Conservation (phyloP, 2,797 vertebrate genomes). For the Todus mexicanus region DNA sequence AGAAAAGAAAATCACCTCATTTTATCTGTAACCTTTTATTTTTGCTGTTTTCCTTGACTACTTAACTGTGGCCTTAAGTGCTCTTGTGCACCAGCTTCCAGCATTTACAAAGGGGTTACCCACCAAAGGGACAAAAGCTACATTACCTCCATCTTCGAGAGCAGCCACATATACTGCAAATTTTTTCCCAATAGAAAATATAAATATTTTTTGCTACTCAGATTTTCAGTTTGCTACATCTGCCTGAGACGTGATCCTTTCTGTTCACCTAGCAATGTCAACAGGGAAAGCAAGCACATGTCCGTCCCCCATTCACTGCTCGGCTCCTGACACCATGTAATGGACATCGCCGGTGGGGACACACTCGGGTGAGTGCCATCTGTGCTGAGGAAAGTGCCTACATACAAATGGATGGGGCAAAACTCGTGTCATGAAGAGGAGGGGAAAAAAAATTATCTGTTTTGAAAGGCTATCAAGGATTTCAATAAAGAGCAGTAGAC, state of each 20-base stretch:
- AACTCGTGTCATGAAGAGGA: not conserved
- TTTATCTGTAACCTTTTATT: constrained; percentile 12
- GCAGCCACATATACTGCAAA: fast-evolving
- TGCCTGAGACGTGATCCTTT: not conserved
- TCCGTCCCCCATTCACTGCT: not conserved
- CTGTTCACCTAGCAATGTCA: not conserved
- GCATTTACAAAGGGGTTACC: not conserved
- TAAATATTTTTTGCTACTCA: not conserved
- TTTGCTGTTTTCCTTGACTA: not conserved
- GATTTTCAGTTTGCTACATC: not conserved
- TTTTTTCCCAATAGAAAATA: not conserved
- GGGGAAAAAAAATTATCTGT: not conserved
- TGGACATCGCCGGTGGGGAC: not conserved
- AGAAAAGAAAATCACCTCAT: not conserved
- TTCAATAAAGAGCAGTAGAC: constrained; percentile 8
- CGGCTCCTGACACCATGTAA: not conserved
- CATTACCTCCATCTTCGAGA: not conserved
- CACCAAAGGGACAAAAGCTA: not conserved
- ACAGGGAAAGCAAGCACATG: not conserved
- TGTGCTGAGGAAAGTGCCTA: not conserved
- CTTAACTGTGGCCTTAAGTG: constrained; percentile 16
- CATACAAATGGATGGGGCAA: not conserved
- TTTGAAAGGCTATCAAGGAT: constrained; percentile 13
- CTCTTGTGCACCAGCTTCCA: not conserved
- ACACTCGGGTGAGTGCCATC: not conserved